Percentiles rank a stretch among this genome's conserved stretches.
Conservation (phyloP, 1,140 invertebrate genomes). For the Copidosoma floridanum region DNA sequence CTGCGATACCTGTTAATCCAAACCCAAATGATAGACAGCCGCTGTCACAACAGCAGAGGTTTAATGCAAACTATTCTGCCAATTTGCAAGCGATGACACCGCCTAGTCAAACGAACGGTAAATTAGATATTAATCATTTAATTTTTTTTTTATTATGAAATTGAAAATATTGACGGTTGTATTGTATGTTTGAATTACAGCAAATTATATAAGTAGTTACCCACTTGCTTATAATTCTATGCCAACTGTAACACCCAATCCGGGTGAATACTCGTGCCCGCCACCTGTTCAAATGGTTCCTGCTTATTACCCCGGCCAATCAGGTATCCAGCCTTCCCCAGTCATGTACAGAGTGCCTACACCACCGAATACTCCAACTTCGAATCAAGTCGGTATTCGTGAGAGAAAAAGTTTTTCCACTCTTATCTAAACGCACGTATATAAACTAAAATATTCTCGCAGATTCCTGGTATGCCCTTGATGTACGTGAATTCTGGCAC, state of each 20-base stretch:
- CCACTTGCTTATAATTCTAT: conserved; percentile 51
- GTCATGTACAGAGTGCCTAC: conserved; percentile 54
- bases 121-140: not conserved
- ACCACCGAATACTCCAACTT: conserved; percentile 52
- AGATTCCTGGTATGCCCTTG: conserved; percentile 51
- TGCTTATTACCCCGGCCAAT: conserved; percentile 46
- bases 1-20: conserved; percentile 43
- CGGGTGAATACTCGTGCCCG: conserved; percentile 48
- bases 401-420: too few relatives aligned
- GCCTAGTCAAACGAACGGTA: conserved; percentile 48
- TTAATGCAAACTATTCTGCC: conserved; percentile 47
- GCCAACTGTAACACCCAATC: conserved; percentile 41
- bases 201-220: conserved; percentile 50
- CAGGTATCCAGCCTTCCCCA: conserved; percentile 47
- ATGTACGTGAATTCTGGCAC: conserved; percentile 54
- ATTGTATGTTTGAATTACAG: conserved; percentile 34
- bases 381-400: conserved; percentile 44
- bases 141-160: too few relatives aligned
- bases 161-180: too few relatives aligned
- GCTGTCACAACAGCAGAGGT: conserved; percentile 46
- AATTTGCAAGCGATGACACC: conserved; percentile 52
- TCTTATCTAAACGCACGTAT: too few relatives aligned
- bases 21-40: conserved; percentile 44
- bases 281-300: conserved; percentile 49
- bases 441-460: too few relatives aligned